These are phyloP conservation scores for Micromussa lordhowensis DNA, from an alignment of 92 coral and sea anemone species.

Conservation along the genomic window DNA sequence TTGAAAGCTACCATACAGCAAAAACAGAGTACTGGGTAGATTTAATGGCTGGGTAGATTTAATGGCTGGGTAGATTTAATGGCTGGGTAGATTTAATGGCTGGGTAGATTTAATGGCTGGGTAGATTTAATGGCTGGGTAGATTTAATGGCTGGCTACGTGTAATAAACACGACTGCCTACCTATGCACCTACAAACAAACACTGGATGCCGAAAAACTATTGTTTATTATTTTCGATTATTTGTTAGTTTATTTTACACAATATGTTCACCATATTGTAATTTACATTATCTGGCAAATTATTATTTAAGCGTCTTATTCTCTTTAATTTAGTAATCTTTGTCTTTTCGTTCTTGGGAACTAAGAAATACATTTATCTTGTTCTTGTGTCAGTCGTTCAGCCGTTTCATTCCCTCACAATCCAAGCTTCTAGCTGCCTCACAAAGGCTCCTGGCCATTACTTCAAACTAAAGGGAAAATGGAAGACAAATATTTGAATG, in stretches of 20 bases:
- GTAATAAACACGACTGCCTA: not conserved
- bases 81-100: too few relatives aligned
- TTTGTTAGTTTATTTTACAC: not conserved
- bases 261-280: not conserved
- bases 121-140: too few relatives aligned
- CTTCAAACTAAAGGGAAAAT: conserved; percentile 1
- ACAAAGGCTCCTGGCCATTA: conserved; percentile 4
- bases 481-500: not conserved
- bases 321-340: too few relatives aligned
- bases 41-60: too few relatives aligned
- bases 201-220: not conserved
- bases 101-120: too few relatives aligned
- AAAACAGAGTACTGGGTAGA: too few relatives aligned
- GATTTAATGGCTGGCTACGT: too few relatives aligned
- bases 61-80: too few relatives aligned
- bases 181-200: not conserved
- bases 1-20: too few relatives aligned
- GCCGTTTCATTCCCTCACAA: not conserved
- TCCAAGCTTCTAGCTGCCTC: conserved; percentile 18
- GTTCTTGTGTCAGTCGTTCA: not conserved
- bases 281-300: not conserved
- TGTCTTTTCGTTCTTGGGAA: not conserved
- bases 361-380: not conserved
- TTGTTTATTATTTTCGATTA: not conserved
- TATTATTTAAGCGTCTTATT: not conserved